phyloP scores from a whole-genome alignment of 2,113 vertebrate species.

The Athene noctua region DNA sequence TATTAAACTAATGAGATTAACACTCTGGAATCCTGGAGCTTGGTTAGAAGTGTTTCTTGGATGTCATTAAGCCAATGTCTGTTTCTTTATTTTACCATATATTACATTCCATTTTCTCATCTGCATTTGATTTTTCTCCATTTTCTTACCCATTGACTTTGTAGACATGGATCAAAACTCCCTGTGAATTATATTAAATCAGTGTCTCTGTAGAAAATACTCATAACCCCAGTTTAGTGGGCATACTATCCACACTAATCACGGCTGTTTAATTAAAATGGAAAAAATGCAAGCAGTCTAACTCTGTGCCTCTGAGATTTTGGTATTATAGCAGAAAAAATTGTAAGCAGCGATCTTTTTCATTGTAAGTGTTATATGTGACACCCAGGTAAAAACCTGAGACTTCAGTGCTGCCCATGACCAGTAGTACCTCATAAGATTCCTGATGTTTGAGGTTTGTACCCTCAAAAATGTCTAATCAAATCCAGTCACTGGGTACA shows the following conservation, averaged over 20 bases:
- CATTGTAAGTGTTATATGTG: neutral
- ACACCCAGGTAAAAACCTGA: neutral
- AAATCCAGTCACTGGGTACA: neutral
- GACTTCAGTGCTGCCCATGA: neutral
- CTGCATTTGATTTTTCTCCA: constrained; percentile 27
- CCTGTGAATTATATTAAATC: neutral
- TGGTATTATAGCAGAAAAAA: neutral
- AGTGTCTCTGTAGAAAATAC: neutral
- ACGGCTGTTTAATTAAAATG: neutral
- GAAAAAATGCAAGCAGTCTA: neutral
- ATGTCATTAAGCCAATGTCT: neutral
- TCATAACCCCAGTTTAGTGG: neutral
- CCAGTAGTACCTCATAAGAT: neutral
- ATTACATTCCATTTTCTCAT: constrained; percentile 30
- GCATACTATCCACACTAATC: neutral
- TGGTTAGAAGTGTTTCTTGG: constrained; percentile 4
- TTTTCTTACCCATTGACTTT: constrained; percentile 14
- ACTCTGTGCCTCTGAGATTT: neutral
- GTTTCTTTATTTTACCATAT: constrained; percentile 29
- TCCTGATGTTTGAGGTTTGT: neutral
- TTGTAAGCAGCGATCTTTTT: neutral
- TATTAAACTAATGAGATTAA: constrained; percentile 27
- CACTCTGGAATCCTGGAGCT: constrained; percentile 11
- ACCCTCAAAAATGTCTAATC: neutral
- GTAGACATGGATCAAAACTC: neutral